Evolutionary conservation across 1,140 invertebrate species (phyloP).

Genomic region (Bilobella aurantiaca): DNA sequence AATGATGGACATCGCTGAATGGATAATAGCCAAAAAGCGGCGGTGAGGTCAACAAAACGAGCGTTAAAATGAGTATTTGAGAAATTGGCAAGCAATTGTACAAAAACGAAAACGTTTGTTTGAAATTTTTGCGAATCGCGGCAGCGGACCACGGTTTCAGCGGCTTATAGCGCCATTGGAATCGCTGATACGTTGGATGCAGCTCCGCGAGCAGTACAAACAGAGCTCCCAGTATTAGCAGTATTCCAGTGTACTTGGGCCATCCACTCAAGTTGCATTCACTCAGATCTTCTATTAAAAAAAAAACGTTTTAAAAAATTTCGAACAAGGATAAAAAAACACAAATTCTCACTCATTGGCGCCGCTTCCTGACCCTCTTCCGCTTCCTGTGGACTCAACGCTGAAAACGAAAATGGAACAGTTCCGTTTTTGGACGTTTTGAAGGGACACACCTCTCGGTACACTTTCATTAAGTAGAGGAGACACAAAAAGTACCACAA

Average conservation of each 20-base stretch:
- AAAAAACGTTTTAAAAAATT: too few species aligned
- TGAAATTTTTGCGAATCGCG: neutral
- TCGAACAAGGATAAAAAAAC: too few species aligned
- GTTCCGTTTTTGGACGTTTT: neutral
- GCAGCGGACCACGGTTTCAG: neutral
- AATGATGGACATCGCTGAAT: neutral
- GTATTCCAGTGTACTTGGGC: neutral
- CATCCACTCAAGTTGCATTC: neutral
- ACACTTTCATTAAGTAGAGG: neutral
- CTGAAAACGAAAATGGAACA: constrained; percentile 1
- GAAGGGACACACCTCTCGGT: constrained; percentile 4
- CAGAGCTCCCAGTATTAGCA: neutral
- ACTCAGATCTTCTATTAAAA: neutral
- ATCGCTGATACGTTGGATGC: constrained; percentile 1
- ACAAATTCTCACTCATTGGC: neutral
- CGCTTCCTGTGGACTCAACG: neutral
- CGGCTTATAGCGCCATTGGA: neutral
- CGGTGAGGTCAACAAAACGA: neutral
- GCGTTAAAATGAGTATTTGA: neutral
- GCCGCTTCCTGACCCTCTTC: neutral
- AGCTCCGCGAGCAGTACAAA: neutral
- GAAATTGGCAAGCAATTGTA: neutral
- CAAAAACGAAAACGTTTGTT: neutral
- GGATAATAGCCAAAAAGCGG: neutral
- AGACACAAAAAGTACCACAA: neutral